phyloP scores from a whole-genome alignment of 2,113 vertebrate species.

The Suncus etruscus region DNA sequence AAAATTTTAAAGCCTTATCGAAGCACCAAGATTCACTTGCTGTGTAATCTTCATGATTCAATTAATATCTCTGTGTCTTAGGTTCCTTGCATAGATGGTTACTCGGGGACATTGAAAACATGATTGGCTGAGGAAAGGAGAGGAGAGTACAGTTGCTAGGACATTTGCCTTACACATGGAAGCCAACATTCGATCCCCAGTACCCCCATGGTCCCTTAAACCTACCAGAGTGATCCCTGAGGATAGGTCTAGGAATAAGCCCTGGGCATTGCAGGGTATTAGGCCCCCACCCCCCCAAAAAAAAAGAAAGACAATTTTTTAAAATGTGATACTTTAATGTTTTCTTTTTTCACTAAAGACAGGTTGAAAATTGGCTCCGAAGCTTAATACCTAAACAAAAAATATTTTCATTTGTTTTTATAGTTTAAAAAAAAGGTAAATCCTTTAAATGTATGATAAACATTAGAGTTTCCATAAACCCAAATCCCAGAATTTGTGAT shows the following conservation, averaged over 20 bases:
- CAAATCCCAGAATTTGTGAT: background rate
- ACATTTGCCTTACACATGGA: too few species aligned
- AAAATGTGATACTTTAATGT: too few species aligned
- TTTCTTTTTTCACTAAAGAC: constrained; percentile 49
- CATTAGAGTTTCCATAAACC: background rate
- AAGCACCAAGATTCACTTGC: background rate
- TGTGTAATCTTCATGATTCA: background rate
- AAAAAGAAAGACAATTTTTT: too few species aligned
- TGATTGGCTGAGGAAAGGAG: background rate
- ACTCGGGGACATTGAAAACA: background rate
- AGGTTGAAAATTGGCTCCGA: constrained; percentile 5
- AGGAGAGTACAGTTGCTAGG: too few species aligned
- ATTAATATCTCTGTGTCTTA: constrained; percentile 23
- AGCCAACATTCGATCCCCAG: too few species aligned
- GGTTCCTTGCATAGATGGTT: background rate
- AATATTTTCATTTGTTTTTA: background rate
- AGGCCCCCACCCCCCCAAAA: too few species aligned
- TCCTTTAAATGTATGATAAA: background rate
- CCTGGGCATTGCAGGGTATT: too few species aligned
- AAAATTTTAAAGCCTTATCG: constrained; percentile 36
- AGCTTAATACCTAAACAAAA: constrained; percentile 29
- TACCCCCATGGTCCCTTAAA: too few species aligned
- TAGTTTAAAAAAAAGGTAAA: background rate
- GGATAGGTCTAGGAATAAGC: too few species aligned
- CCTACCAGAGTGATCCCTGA: too few species aligned